Evolutionary conservation across 2,888 invertebrate genomes (phyloP), one percentile per base, ranked within the genome.

Genomic region (Eupithecia dodoneata): DNA sequence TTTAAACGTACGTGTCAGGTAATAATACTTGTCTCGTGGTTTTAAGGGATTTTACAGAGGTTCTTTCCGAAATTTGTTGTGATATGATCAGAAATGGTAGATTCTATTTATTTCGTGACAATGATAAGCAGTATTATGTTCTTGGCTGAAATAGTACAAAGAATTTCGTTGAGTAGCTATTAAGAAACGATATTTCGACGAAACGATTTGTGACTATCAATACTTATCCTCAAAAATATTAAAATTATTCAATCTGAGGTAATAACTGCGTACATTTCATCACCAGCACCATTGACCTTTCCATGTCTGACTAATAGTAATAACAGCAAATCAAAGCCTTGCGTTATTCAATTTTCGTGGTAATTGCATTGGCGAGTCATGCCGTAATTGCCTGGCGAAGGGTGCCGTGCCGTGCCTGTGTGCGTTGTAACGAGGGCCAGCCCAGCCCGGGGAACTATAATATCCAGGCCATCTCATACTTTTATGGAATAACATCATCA

Each of bases 281-380:
- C 47, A 12, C n/a, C 67, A 30, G 49, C 47, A 30, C 67, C 59
- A 30, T 49, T 72, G 45, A 66, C 49, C 72, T 73, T 76, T 73
- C 30, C 47, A 72, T 65, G 49, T 52, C 30, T 63, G 49, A 72
- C 65, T 79, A 73, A 73, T 74, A 76, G 75, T 72, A 73, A 41
- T 42, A 45, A 30, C 67, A 70, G 70, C 73, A 79, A 77, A 79
- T 76, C 65, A 76, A 78, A 81, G 74, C 70, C 30, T 81, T 76
- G 76, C 76, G 78, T 82, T 80, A 80, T 82, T 81, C 78, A 83
- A 83, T 83, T 81, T 75, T 77, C 65, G 77, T 74, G 79, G 82
- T 83, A 81, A 82, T 83, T 82, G 82, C 81, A 79, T 52, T 72
- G 75, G 76, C 81, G 78, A 81, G 81, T 82, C 81, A 82, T 80